Conservation (phyloP, 35 echinoderm and acorn worm genomes). For the Chiridota heheva region DNA sequence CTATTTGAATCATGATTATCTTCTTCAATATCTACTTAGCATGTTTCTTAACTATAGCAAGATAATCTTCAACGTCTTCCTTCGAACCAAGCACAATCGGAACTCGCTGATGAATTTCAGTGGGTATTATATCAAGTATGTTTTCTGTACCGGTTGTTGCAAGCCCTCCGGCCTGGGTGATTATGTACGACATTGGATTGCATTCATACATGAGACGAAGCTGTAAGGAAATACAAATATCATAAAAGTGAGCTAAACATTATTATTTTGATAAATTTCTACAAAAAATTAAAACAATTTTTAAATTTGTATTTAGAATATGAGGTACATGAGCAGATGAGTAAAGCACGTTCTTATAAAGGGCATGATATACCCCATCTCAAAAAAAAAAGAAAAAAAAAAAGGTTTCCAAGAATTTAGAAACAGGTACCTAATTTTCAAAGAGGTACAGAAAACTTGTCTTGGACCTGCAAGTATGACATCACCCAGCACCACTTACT, state of each 20-base stretch:
- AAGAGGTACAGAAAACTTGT: too few species aligned
- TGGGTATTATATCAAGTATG: constrained; percentile 79
- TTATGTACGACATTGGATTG: constrained; percentile 86
- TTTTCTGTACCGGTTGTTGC: constrained; percentile 80
- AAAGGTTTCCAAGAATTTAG: too few species aligned
- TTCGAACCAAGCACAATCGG: constrained; percentile 85
- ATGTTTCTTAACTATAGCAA: constrained; percentile 70
- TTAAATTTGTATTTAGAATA: not conserved
- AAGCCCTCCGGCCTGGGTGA: constrained; percentile 85
- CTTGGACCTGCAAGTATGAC: too few species aligned
- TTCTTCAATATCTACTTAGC: constrained; percentile 55
- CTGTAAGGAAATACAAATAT: constrained; percentile 41
- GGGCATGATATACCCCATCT: too few species aligned
- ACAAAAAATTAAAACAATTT: not conserved
- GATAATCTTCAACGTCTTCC: constrained; percentile 89
- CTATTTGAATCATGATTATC: too few species aligned
- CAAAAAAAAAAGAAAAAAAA: too few species aligned
- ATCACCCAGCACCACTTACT: too few species aligned
- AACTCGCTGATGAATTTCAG: constrained; percentile 71
- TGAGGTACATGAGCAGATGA: too few species aligned
- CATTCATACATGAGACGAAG: constrained; percentile 87
- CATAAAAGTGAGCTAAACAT: too few species aligned
- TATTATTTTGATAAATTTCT: not conserved
- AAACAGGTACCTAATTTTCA: too few species aligned
- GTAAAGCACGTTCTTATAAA: too few species aligned